Percentiles rank a stretch among this genome's conserved stretches.
Conservation (phyloP, 2,797 vertebrate genomes). For the Siniperca scherzeri region DNA sequence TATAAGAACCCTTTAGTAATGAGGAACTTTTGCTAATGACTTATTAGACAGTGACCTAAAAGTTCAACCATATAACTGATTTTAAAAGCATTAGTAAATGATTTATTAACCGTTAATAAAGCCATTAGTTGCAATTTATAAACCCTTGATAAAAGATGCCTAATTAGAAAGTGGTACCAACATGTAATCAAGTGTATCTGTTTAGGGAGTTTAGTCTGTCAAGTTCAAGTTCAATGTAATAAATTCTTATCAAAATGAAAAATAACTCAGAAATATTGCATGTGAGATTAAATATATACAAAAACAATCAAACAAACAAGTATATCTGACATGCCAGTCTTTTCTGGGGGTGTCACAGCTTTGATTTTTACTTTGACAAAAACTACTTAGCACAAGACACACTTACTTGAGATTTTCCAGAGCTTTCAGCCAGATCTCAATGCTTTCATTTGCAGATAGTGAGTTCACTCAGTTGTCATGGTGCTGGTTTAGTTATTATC, state of each 20-base stretch:
- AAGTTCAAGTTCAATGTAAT: neutral
- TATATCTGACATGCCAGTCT: conserved; percentile 13
- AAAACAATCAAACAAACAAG: neutral
- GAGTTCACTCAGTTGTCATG: neutral
- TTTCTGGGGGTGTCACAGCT: conserved; percentile 13
- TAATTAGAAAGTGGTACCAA: neutral
- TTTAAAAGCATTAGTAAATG: neutral
- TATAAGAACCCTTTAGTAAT: neutral
- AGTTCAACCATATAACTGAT: neutral
- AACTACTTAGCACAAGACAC: neutral
- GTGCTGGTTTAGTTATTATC: neutral
- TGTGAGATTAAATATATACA: neutral
- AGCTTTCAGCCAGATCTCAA: neutral
- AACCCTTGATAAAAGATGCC: neutral
- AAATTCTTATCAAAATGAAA: neutral
- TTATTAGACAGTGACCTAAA: neutral
- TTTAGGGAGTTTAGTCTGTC: neutral
- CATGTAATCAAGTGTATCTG: neutral
- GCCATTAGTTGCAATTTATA: neutral
- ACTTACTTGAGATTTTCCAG: neutral
- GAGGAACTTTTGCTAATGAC: neutral
- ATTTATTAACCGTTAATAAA: neutral
- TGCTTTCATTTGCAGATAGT: neutral
- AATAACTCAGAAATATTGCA: neutral
- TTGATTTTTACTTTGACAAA: neutral